Evolutionary conservation across 2,888 invertebrate species (phyloP).

Genomic region (Thymelicus lineola): DNA sequence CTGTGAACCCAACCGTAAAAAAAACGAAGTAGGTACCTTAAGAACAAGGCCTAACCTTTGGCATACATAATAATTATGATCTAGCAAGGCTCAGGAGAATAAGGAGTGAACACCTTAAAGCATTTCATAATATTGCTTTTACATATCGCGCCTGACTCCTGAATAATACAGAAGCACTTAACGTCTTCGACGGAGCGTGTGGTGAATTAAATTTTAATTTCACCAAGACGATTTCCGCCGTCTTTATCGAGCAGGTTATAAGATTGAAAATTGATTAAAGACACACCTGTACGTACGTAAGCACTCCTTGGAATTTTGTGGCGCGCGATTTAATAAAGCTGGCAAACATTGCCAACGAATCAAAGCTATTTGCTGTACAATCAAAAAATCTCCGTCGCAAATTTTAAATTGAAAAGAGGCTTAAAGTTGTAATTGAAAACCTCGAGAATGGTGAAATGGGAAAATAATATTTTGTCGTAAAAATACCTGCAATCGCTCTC

Average conservation of each 20-base stretch:
- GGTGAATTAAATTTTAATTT: slow-evolving; percentile 29
- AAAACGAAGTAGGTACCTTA: background rate
- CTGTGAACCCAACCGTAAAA: too few species aligned
- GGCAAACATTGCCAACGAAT: background rate
- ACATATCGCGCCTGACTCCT: slow-evolving; percentile 31
- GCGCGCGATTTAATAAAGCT: background rate
- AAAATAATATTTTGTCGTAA: background rate
- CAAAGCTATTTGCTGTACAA: background rate
- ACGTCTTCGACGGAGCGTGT: slow-evolving; percentile 50
- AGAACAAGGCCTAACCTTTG: background rate
- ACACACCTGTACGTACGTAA: background rate
- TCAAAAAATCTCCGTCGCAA: slow-evolving; percentile 1
- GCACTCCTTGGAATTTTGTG: background rate
- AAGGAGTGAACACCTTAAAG: background rate
- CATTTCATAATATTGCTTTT: slow-evolving; percentile 31
- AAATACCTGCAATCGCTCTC: background rate
- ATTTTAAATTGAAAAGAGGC: slow-evolving; percentile 4
- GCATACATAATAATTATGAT: background rate
- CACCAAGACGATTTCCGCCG: background rate
- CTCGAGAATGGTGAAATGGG: background rate
- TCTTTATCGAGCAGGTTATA: background rate
- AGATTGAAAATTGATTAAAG: slow-evolving; percentile 14
- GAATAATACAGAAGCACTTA: slow-evolving; percentile 67
- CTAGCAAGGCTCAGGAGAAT: background rate
- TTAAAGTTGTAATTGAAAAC: slow-evolving; percentile 8